Evolutionary conservation across 1,140 invertebrate species (phyloP), one percentile per base, ranked within the genome.

Genomic region (Diploscapter pachys): DNA sequence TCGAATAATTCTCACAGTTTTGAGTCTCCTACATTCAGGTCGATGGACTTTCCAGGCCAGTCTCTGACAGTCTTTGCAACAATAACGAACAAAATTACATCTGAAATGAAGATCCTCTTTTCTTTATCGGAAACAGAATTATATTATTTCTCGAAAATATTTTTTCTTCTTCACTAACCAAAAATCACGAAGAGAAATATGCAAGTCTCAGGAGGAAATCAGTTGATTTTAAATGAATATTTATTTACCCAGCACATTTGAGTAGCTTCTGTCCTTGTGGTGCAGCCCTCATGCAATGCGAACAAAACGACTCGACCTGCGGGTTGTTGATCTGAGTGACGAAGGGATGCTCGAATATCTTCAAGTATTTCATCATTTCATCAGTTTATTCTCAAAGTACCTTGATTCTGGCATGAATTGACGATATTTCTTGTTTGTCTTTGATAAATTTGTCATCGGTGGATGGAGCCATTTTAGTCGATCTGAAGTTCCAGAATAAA

Each of bases 31-130:
- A 61, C 81, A 83, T 53, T 83, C 80, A 49, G 51, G 53, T 61
- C 67, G 72, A 59, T 83, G 81, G 5, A 77, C 61, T 54, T 73
- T 71, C 81, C 81, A 82, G 3, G 80, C 81, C n/a, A 70, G 61
- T 56, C 79, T 79, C 57, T 82, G 81, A 55, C 81, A 82, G 3
- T 82, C 80, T 67, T 82, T 80, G 49, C 71, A 71, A 65, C 81
- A 82, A 71, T 82, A 82, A 8, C 71, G 67, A 11, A 72, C 71
- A 73, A 82, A 82, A 5, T 75, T 59, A 62, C 81, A 82, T 5
- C 65, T 78, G 8, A 63, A 73, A 65, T 8, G 11, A n/a, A 11
- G 62, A 48, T 13, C n/a, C 6, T 4, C 0, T 11, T 31, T 59
- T 11, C 9, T 59, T 31, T 59, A 11, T 59, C 57, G 31, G 5